phyloP scores from a whole-genome alignment of 2,797 vertebrate genomes.

The Glyptemys insculpta region DNA sequence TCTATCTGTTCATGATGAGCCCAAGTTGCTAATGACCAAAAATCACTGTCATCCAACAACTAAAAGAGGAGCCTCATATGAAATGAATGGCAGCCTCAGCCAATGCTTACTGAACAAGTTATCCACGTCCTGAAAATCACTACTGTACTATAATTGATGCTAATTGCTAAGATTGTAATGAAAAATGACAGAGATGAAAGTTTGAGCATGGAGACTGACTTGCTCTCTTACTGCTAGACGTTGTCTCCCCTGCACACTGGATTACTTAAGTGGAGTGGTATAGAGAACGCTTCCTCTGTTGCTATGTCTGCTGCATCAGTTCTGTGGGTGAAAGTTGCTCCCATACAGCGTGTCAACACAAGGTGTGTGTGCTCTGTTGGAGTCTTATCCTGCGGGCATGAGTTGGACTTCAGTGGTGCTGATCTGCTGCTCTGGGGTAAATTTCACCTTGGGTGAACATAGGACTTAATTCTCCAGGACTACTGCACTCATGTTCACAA shows the following conservation, averaged over 20 bases:
- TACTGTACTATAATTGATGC: not conserved
- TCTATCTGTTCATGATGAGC: not conserved
- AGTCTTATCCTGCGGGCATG: not conserved
- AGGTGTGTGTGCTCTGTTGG: not conserved
- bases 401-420: not conserved
- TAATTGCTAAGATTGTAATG: not conserved
- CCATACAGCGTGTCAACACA: not conserved
- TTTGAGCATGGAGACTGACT: not conserved
- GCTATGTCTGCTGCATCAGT: not conserved
- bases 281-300: not conserved
- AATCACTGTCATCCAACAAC: not conserved
- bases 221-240: not conserved
- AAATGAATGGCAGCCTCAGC: not conserved
- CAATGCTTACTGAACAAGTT: not conserved
- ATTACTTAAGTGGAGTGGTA: not conserved
- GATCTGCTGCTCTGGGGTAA: not conserved
- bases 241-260: not conserved
- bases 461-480: not conserved
- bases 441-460: not conserved
- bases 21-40: not conserved
- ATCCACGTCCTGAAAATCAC: not conserved
- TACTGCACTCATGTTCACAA: not conserved
- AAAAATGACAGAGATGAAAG: constrained; percentile 24
- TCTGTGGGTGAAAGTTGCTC: no score
- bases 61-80: not conserved